Evolutionary conservation across 1,140 invertebrate genomes (phyloP), one percentile per base, ranked within the genome.

Genomic region (Bicyclus anynana): DNA sequence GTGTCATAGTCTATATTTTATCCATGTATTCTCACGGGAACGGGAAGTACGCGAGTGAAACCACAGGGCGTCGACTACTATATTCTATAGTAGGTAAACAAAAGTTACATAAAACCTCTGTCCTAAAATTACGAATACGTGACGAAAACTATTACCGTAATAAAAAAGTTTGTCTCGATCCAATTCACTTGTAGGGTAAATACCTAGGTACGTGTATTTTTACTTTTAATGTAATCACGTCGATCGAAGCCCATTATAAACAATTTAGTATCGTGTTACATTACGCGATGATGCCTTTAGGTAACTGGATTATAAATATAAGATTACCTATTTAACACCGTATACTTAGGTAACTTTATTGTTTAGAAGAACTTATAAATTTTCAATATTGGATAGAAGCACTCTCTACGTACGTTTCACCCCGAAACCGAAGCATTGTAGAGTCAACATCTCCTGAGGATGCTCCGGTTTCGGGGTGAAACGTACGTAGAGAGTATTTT

Each of bases 121-220:
- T 40, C 37, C 37, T 40, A 2, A 40, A 40, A 17, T 16, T 1
- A 40, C 37, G 16, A 17, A 5, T 16, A 40, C 37, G 16, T 40
- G 37, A 40, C 37, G 37, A 40, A 16, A 16, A 33, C 29, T 33
- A 33, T 33, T 12, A n/a, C n/a, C 29, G 29, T 33, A 33, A 33
- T 33, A 33, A 12, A 7, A 10, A 23, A 23, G 7, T 53, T 35
- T 52, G 46, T 54, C 40, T 44, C 61, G 55, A 21, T 58, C 61
- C 53, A 57, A 29, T 59, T 55, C 16, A 51, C 23, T 55, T 56
- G 21, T 55, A 51, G 59, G 46, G 29, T 59, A 58, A 21, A 16
- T 40, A 40, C 1, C 7, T 33, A 33, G n/a, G 13, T 40, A 2
- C 37, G 12, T 40, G 13, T 40, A 38, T 6, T 37, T n/a, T 17